These are phyloP conservation scores for Mesorhabditis belari DNA, from an alignment of 2,888 invertebrate genomes.

Conservation along the genomic window DNA sequence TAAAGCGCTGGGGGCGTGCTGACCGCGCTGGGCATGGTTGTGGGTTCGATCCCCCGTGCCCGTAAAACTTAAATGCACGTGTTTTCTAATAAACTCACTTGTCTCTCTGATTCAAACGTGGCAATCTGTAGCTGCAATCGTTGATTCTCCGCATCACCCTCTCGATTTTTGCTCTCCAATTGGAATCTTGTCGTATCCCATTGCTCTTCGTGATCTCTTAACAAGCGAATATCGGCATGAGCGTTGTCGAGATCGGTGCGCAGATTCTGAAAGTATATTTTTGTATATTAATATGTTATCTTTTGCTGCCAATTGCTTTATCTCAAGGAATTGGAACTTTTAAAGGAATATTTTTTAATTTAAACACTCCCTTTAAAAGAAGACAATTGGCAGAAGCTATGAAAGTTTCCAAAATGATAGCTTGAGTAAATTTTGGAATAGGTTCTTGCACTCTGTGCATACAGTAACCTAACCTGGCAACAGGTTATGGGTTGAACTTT, in stretches of 20 bases:
- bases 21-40: neutral
- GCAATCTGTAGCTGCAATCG: conserved; percentile 41
- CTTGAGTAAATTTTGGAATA: too few relatives aligned
- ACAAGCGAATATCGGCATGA: conserved; percentile 41
- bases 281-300: conserved; percentile 6
- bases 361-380: too few relatives aligned
- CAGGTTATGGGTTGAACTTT: too few relatives aligned
- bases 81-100: too few relatives aligned
- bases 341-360: too few relatives aligned
- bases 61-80: neutral
- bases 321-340: too few relatives aligned
- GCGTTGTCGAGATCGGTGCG: conserved; percentile 47
- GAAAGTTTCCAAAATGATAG: too few relatives aligned
- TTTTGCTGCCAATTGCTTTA: neutral
- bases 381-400: too few relatives aligned
- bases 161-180: conserved; percentile 45
- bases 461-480: too few relatives aligned
- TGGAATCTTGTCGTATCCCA: conserved; percentile 44
- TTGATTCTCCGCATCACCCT: conserved; percentile 43
- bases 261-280: conserved; percentile 51
- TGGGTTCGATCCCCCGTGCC: too few relatives aligned
- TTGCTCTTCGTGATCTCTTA: conserved; percentile 47
- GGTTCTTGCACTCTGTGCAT: too few relatives aligned
- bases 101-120: conserved; percentile 41
- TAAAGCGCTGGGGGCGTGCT: neutral